These are phyloP conservation scores for Cepaea nemoralis DNA, from an alignment of 1,140 invertebrate genomes.

Conservation along the genomic window DNA sequence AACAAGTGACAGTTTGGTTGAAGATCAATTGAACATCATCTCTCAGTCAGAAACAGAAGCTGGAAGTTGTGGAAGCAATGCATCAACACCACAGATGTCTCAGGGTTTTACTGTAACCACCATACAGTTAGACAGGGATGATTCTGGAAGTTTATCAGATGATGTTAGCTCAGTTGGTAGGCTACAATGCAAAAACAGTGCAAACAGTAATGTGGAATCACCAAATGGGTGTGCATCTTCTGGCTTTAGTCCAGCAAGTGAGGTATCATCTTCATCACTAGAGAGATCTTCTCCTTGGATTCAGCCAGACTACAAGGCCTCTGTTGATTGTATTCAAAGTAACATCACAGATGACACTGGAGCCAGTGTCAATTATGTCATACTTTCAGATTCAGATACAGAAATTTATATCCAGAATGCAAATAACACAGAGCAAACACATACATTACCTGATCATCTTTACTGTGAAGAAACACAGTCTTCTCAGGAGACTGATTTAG, in stretches of 20 bases:
- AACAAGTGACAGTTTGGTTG: not conserved
- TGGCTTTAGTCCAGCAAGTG: not conserved
- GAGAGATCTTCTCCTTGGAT: not conserved
- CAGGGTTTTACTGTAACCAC: conserved; percentile 12
- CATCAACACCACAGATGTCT: not conserved
- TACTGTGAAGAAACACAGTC: not conserved
- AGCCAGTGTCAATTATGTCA: not conserved
- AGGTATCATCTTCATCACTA: not conserved
- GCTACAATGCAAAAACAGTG: not conserved
- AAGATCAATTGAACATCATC: not conserved
- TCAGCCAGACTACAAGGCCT: not conserved
- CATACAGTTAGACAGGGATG: not conserved
- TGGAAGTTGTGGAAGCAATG: not conserved
- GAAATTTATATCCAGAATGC: not conserved
- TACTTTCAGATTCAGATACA: not conserved
- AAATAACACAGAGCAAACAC: not conserved
- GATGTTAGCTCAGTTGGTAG: not conserved
- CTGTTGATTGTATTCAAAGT: not conserved
- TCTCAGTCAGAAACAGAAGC: not conserved
- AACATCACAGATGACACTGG: not conserved
- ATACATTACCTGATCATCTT: not conserved
- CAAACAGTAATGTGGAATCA: not conserved
- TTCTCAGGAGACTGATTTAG: not conserved
- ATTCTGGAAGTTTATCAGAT: not conserved
- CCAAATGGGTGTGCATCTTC: not conserved